A percentile compares a stretch with the other conserved stretches of the same genome.
Evolutionary conservation across 2,888 invertebrate genomes (phyloP).

Genomic region (Bedellia somnulentella): DNA sequence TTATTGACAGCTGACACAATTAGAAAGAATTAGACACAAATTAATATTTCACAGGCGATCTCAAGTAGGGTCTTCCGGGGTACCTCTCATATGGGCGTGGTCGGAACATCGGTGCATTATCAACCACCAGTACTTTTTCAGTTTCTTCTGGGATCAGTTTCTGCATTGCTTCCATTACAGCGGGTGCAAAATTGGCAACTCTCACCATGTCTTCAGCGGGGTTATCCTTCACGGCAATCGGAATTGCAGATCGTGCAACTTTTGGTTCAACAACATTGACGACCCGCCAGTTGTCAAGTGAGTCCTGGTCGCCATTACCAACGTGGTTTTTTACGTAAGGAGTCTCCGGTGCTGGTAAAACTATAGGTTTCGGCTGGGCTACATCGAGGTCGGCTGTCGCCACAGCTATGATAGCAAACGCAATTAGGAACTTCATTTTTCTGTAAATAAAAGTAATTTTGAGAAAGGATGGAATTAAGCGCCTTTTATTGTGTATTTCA

Average conservation of each 20-base stretch:
- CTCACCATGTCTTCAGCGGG: neutral
- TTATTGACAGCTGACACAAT: too few relatives aligned
- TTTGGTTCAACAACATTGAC: neutral
- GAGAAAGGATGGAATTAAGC: too few relatives aligned
- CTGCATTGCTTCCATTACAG: too few relatives aligned
- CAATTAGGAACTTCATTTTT: conserved; percentile 33
- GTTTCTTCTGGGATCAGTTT: too few relatives aligned
- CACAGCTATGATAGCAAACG: conserved; percentile 24
- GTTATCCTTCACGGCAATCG: neutral
- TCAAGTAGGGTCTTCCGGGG: too few relatives aligned
- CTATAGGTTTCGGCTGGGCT: conserved; percentile 9
- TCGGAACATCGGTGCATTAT: too few relatives aligned
- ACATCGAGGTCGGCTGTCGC: conserved; percentile 22
- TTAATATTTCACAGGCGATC: too few relatives aligned
- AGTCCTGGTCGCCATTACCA: conserved; percentile 12
- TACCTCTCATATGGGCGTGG: too few relatives aligned
- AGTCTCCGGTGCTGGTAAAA: conserved; percentile 9
- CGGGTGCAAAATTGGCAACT: too few relatives aligned
- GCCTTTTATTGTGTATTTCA: too few relatives aligned
- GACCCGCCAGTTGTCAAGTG: conserved; percentile 6
- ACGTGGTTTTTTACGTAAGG: conserved; percentile 12
- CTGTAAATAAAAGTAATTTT: conserved; percentile 16
- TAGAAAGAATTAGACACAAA: too few relatives aligned
- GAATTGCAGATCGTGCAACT: neutral
- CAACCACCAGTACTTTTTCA: too few relatives aligned